Evolutionary conservation across 2,888 invertebrate species (phyloP).

Genomic region (Eupithecia tripunctaria): DNA sequence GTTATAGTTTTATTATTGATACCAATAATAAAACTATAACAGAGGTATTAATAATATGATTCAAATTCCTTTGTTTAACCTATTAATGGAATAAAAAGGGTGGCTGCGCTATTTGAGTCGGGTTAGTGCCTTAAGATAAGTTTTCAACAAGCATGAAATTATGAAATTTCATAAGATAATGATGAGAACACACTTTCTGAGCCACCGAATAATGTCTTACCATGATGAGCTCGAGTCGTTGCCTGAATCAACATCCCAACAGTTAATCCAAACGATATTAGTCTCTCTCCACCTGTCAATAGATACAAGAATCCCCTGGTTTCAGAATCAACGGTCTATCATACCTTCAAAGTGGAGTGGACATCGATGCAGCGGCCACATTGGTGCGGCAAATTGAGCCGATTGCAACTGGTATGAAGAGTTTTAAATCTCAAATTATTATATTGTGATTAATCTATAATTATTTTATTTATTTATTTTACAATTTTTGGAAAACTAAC

Average conservation of each 20-base stretch:
- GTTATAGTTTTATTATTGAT: too few species aligned
- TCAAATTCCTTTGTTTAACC: too few species aligned
- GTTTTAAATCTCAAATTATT: neutral
- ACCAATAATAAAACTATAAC: too few species aligned
- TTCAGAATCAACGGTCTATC: slow-evolving; percentile 87
- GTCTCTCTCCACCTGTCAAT: neutral
- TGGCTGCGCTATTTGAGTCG: too few species aligned
- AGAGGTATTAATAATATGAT: too few species aligned
- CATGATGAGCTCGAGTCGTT: slow-evolving; percentile 25
- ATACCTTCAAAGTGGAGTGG: slow-evolving; percentile 96
- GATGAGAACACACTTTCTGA: slow-evolving; percentile 22
- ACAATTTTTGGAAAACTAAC: too few species aligned
- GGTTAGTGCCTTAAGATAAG: neutral
- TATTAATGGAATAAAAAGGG: too few species aligned
- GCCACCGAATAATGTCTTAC: slow-evolving; percentile 5
- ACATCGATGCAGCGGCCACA: slow-evolving; percentile 95
- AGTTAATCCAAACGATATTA: neutral
- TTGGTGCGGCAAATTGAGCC: slow-evolving; percentile 94
- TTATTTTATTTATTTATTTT: too few species aligned
- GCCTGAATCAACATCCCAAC: slow-evolving; percentile 16
- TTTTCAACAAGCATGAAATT: neutral
- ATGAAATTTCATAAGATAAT: neutral
- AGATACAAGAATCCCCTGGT: slow-evolving; percentile 16
- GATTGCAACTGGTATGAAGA: slow-evolving; percentile 84
- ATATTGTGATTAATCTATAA: neutral